phyloP scores from a whole-genome alignment of 37 sponge, comb jelly and placozoan species.

The Halisarca cf. caerulea region DNA sequence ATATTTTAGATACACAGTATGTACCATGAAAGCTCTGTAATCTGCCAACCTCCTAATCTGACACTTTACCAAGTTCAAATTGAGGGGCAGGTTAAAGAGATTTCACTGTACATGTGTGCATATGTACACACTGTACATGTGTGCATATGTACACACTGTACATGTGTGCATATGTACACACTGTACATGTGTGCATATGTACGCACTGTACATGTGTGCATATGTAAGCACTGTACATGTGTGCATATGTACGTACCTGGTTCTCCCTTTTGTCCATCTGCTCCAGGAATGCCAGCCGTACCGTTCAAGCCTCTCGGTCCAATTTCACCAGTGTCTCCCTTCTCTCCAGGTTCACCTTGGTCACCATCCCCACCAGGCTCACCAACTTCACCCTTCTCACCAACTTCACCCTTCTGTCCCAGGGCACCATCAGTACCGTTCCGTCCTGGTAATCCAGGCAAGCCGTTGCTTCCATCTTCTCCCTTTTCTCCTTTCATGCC shows the following conservation, averaged over 20 bases:
- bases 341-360: constrained; percentile 27
- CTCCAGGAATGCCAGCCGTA: constrained; percentile 23
- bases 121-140: too few species aligned
- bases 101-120: too few species aligned
- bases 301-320: constrained; percentile 15
- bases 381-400: constrained; percentile 23
- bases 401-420: constrained; percentile 21
- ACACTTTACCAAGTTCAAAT: too few species aligned
- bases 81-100: too few species aligned
- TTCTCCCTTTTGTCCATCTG: neutral
- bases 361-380: constrained; percentile 36
- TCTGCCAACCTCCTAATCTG: too few species aligned
- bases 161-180: too few species aligned
- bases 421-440: constrained; percentile 36
- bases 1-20: too few species aligned
- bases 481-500: neutral
- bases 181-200: neutral
- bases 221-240: too few species aligned
- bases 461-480: neutral
- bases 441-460: constrained; percentile 27
- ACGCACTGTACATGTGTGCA: too few species aligned
- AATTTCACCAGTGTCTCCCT: neutral
- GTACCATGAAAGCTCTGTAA: too few species aligned
- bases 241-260: neutral
- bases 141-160: too few species aligned